These are phyloP conservation scores for Caenorhabditis inopinata DNA, from an alignment of 1,140 invertebrate genomes.

Conservation along the genomic window DNA sequence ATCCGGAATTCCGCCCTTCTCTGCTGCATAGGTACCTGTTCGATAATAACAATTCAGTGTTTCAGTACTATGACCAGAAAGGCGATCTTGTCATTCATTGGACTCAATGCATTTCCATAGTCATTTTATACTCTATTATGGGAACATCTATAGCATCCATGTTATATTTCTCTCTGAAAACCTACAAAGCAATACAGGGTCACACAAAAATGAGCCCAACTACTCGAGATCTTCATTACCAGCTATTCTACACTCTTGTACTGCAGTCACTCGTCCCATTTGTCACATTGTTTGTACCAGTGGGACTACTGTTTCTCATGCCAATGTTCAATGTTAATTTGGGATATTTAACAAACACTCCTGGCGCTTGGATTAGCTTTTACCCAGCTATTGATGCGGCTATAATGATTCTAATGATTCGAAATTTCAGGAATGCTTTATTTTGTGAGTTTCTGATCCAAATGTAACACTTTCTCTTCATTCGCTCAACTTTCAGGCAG, in stretches of 20 bases:
- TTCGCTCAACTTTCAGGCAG: too few species aligned
- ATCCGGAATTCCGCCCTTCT: too few species aligned
- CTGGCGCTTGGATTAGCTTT: neutral
- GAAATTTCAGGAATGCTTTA: neutral
- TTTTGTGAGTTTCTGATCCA: neutral
- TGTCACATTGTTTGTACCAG: neutral
- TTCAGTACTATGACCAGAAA: neutral
- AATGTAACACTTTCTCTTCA: too few species aligned
- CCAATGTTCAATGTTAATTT: neutral
- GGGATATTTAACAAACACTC: neutral
- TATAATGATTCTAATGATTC: neutral
- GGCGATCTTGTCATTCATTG: neutral
- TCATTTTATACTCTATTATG: neutral
- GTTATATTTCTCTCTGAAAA: neutral
- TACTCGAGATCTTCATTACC: neutral
- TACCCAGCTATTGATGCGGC: neutral
- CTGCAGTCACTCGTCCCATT: neutral
- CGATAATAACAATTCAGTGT: too few species aligned
- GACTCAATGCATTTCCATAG: neutral
- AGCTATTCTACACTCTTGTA: neutral
- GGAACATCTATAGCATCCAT: neutral
- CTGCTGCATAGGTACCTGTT: too few species aligned
- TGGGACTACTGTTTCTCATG: neutral
- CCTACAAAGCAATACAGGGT: neutral
- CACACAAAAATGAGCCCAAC: neutral